Evolutionary conservation across 2,113 vertebrate genomes (phyloP), one percentile per base, ranked within the genome.

Genomic region (Perognathus longimembris): DNA sequence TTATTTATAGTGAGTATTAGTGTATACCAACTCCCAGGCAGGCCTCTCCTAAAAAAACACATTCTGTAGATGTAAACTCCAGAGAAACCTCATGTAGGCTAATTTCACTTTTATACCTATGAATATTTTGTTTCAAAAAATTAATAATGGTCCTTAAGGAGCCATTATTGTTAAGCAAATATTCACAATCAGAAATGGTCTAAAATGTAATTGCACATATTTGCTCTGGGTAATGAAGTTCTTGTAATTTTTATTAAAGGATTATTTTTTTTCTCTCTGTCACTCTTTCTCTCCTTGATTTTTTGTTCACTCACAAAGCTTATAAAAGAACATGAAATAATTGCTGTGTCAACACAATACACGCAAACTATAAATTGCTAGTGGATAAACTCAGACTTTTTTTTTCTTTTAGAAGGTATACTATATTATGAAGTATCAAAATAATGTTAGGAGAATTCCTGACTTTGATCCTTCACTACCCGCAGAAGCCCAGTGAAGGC

Each of bases 1-100:
- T 97, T 97, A 98, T 98, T 98, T 96, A 97, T 97, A 36, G 61
- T 17, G 50, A 84, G 42, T 63, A 74, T 94, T 76, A 89, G 45
- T 96, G 93, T 42, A 40, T 71, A 96, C 85, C 21, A 67, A 89
- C 86, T 95, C 87, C 94, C 82, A 95, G 93, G 82, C 94, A 95
- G 66, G 78, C 50, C 45, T 94, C 86, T 92, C 57, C 78, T 93
- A 66, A 87, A 96, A 92, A 96, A 97, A 97, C 90, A 50, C 87
- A 30, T 88, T 92, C 80, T 82, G 10, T 79, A 88, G 63, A 80
- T 90, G 77, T 95, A 92, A 81, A 74, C 67, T 93, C 85, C 86
- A 96, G 74, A 92, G 95, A 97, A 97, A 96, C 59, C 96, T 97
- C 77, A 89, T 24, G 79, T 87, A 94, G 88, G 91, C 91, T 95